Base-by-base conservation (phyloP, 2,797 vertebrate genomes). In the Nasua narica region DNA sequence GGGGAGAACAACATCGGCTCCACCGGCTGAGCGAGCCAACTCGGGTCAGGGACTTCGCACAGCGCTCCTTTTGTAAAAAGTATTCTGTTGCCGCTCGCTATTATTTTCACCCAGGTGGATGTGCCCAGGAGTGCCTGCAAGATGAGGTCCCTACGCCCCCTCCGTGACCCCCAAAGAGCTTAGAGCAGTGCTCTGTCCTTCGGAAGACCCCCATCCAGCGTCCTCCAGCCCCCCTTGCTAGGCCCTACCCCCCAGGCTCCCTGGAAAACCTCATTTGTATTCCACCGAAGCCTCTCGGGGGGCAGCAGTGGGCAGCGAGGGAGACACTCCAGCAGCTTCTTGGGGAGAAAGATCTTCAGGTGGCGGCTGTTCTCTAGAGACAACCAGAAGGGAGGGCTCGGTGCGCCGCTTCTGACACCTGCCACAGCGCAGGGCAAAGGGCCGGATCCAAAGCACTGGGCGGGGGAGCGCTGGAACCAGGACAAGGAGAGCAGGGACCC, bases 321-420 rank as follows among this genome's bases (percentile, higher is more conserved):
- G 81, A 99, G 98, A 98, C 99, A 99, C 93, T 99, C 99, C 98
- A 99, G 96, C 97, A 99, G 98, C 97, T 99, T 99, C 98, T 99
- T 99, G 27, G 99, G 99, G 27, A 99, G 97, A 97, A 99, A 99
- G 92, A 99, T 99, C 97, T 99, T 99, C 98, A 99, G 98, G 97
- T 99, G 99, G 72, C 98, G 98, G 97, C 98, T 99, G 87, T 98
- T 99, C 92, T 99, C 99, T 99, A 92, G 46, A 69, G 43, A 35
- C 29, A 93, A 89, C 37, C 2, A 72, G 74, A 83, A 93, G 54
- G 77, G 8, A 96, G 56, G 23, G 2, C n/a, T 91, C 48, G 50
- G 40, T 7, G 25, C 32, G 82, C 27, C 67, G 37, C 29, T 54
- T 62, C 40, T 21, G 37, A 27, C 70, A 76, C 25, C 50, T 23